phyloP scores from a whole-genome alignment of 1,140 invertebrate species.

The Drosophila nebulosa region DNA sequence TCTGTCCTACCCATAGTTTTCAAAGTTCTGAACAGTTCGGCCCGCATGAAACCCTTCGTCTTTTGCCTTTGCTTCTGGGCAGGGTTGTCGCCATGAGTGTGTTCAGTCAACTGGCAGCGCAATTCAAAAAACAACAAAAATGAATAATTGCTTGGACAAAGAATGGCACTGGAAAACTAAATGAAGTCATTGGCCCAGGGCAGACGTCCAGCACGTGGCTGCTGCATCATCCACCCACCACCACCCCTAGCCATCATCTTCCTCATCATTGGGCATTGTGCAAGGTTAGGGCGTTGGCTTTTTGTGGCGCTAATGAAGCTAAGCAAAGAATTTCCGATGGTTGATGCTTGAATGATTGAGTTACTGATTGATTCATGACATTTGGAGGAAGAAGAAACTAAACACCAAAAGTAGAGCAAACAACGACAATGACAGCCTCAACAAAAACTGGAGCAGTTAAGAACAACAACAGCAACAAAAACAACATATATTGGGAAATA shows the following conservation, averaged over 20 bases:
- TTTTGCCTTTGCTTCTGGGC: neutral
- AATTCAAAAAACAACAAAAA: slow-evolving; percentile 38
- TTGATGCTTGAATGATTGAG: neutral
- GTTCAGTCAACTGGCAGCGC: slow-evolving; percentile 52
- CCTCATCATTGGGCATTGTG: slow-evolving; percentile 39
- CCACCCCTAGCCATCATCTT: neutral
- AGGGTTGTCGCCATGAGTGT: slow-evolving; percentile 47
- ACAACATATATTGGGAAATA: too few relatives aligned
- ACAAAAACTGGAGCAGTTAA: slow-evolving; percentile 24
- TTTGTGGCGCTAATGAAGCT: slow-evolving; percentile 59
- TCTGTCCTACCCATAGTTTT: slow-evolving; percentile 15
- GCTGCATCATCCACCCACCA: neutral
- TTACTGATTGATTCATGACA: slow-evolving; percentile 61
- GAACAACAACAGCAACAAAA: too few relatives aligned
- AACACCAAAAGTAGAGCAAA: slow-evolving; percentile 38
- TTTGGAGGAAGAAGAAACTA: neutral
- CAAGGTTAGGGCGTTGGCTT: slow-evolving; percentile 70
- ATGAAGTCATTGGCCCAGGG: slow-evolving; percentile 66
- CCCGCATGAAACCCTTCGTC: slow-evolving; percentile 49
- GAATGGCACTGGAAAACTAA: slow-evolving; percentile 31
- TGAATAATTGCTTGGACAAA: slow-evolving; percentile 52
- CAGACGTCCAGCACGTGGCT: slow-evolving; percentile 53
- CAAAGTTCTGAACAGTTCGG: slow-evolving; percentile 18
- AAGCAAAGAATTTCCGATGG: slow-evolving; percentile 12
- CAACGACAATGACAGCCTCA: slow-evolving; percentile 11